These are phyloP conservation scores for Andrena dorsata DNA, from an alignment of 2,888 invertebrate genomes.

Conservation along the genomic window DNA sequence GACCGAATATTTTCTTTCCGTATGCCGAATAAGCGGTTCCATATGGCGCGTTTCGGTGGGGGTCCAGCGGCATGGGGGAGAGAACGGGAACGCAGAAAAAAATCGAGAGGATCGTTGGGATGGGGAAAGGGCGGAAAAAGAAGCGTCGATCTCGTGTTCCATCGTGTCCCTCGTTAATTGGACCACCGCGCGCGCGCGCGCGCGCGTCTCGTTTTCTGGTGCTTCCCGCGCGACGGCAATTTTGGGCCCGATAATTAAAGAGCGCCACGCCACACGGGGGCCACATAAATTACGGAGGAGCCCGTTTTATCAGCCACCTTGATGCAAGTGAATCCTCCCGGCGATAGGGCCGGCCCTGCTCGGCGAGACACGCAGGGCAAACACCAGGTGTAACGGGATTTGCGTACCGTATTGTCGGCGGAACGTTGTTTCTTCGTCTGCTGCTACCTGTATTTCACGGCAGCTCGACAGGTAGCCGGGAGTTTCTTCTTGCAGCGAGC, in stretches of 20 bases:
- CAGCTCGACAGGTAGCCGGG: constrained; percentile 16
- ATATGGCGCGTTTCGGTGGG: constrained; percentile 63
- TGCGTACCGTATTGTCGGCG: constrained; percentile 41
- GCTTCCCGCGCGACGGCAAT: constrained; percentile 34
- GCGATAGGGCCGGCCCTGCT: not conserved
- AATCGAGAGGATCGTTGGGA: not conserved
- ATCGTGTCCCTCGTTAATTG: constrained; percentile 56
- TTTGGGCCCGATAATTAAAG: constrained; percentile 51
- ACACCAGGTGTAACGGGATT: constrained; percentile 51
- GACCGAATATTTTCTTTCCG: constrained; percentile 71
- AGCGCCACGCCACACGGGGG: constrained; percentile 16
- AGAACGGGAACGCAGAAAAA: not conserved
- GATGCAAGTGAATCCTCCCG: constrained; percentile 22
- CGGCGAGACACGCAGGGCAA: not conserved
- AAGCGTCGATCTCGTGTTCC: not conserved
- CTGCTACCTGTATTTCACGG: constrained; percentile 37
- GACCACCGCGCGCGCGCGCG: constrained; percentile 52
- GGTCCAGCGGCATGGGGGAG: constrained; percentile 3
- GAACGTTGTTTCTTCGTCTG: not conserved
- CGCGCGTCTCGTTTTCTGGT: constrained; percentile 23
- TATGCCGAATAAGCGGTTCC: constrained; percentile 71
- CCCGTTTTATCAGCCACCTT: constrained; percentile 34
- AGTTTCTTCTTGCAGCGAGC: not conserved
- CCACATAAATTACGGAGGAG: constrained; percentile 37
- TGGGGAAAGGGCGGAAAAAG: not conserved